These are phyloP conservation scores for Agriopis aurantiaria DNA, from an alignment of 2,888 invertebrate genomes.

Conservation along the genomic window DNA sequence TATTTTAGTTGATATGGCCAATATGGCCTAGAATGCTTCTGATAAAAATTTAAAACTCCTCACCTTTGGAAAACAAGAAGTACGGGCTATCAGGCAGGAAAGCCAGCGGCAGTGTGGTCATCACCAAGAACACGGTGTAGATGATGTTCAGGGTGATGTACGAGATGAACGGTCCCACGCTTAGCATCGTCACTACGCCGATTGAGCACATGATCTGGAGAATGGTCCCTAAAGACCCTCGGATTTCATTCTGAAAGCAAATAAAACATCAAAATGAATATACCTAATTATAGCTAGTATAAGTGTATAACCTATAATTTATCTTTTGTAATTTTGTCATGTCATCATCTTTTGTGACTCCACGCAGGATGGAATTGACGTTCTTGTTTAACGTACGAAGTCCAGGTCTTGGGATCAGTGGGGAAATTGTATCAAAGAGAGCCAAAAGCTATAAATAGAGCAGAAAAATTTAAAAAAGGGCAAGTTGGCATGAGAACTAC, in stretches of 20 bases:
- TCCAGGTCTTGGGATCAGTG: too few species aligned
- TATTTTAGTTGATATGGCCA: too few species aligned
- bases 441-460: too few species aligned
- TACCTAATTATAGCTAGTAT: too few species aligned
- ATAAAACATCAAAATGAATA: conserved; percentile 19
- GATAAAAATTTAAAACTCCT: conserved; percentile 3
- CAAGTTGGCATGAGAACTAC: too few species aligned
- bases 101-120: conserved; percentile 60
- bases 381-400: too few species aligned
- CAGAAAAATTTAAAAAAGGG: too few species aligned
- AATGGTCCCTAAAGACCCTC: conserved; percentile 69
- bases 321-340: too few species aligned
- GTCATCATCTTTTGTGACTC: too few species aligned
- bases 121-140: conserved; percentile 48
- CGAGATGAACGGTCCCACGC: conserved; percentile 68
- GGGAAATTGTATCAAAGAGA: too few species aligned
- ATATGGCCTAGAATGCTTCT: not conserved
- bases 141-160: conserved; percentile 61
- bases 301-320: too few species aligned
- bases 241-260: conserved; percentile 67
- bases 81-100: conserved; percentile 73
- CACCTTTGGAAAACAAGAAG: conserved; percentile 71
- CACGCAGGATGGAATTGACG: too few species aligned
- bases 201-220: conserved; percentile 69
- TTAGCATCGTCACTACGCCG: conserved; percentile 66